Conservation (phyloP, 1,140 invertebrate genomes). For the Charaxes varanes region DNA sequence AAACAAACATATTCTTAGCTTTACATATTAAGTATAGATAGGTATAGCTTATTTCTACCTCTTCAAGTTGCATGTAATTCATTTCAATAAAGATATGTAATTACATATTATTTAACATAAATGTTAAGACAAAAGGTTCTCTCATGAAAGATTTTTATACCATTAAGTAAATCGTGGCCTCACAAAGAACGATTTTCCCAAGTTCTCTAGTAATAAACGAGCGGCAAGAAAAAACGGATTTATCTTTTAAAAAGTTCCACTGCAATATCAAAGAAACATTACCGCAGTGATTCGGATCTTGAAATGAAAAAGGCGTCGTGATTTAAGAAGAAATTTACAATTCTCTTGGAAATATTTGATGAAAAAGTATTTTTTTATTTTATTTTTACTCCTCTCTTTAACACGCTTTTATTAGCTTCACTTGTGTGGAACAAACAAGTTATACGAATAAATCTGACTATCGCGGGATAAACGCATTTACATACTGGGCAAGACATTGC, state of each 20-base stretch:
- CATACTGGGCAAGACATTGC: no score
- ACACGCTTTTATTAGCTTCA: no score
- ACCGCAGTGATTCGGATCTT: slow-evolving; percentile 29
- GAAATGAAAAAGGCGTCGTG: slow-evolving; percentile 15
- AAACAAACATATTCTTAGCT: no score
- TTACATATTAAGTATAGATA: no score
- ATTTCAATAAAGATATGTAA: no score
- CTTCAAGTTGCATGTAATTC: no score
- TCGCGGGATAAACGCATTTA: no score
- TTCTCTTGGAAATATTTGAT: slow-evolving; percentile 13
- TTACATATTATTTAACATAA: not conserved
- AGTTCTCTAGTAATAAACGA: slow-evolving; percentile 33
- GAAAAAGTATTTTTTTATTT: no score
- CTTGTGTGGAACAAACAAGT: no score
- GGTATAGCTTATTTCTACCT: no score
- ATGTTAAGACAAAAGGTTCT: not conserved
- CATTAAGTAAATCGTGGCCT: slow-evolving; percentile 22
- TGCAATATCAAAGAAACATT: slow-evolving; percentile 39
- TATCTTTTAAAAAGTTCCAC: slow-evolving; percentile 41
- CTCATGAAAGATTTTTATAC: slow-evolving; percentile 12
- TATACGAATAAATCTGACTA: no score
- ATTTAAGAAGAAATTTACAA: slow-evolving; percentile 13
- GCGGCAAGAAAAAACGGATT: slow-evolving; percentile 41
- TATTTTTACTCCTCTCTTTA: no score
- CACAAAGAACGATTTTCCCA: slow-evolving; percentile 35